Evolutionary conservation across 2,888 invertebrate species (phyloP).

Genomic region (Myopa testacea): DNA sequence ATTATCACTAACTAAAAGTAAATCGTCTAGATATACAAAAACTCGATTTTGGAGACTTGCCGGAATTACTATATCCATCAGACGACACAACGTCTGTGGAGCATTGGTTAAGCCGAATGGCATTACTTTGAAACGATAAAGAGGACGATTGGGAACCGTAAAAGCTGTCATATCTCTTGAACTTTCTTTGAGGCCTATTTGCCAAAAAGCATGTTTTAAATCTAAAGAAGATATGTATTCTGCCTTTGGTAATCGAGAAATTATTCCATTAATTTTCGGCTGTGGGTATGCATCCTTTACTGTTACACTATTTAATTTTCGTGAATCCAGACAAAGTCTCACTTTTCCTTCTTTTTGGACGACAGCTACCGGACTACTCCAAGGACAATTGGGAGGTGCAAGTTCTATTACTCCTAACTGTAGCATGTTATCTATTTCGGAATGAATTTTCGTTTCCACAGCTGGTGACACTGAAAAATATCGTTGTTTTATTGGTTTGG

Average conservation of each 20-base stretch:
- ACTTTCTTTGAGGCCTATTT: slow-evolving; percentile 33
- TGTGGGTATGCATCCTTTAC: slow-evolving; percentile 42
- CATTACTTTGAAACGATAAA: slow-evolving; percentile 46
- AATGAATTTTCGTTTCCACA: slow-evolving; percentile 38
- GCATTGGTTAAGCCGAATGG: slow-evolving; percentile 44
- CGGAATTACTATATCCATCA: slow-evolving; percentile 43
- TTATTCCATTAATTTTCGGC: slow-evolving; percentile 36
- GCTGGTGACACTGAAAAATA: slow-evolving; percentile 42
- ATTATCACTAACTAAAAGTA: slow-evolving; percentile 35
- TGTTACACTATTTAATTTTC: slow-evolving; percentile 52
- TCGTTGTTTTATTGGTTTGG: slow-evolving; percentile 42
- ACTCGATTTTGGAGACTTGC: slow-evolving; percentile 38
- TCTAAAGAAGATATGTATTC: slow-evolving; percentile 42
- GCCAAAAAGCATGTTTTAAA: slow-evolving; percentile 43
- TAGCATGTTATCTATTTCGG: slow-evolving; percentile 54
- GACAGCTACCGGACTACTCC: slow-evolving; percentile 54
- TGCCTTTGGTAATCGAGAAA: slow-evolving; percentile 41
- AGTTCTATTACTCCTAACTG: slow-evolving; percentile 51
- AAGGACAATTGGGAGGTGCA: slow-evolving; percentile 46
- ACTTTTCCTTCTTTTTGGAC: slow-evolving; percentile 49
- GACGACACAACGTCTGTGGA: slow-evolving; percentile 41
- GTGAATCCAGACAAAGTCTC: slow-evolving; percentile 53
- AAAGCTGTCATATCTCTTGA: slow-evolving; percentile 44
- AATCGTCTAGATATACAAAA: slow-evolving; percentile 45
- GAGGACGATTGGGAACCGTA: slow-evolving; percentile 44